Conservation (phyloP, 2,797 vertebrate genomes). For the Orestias chungarensis region DNA sequence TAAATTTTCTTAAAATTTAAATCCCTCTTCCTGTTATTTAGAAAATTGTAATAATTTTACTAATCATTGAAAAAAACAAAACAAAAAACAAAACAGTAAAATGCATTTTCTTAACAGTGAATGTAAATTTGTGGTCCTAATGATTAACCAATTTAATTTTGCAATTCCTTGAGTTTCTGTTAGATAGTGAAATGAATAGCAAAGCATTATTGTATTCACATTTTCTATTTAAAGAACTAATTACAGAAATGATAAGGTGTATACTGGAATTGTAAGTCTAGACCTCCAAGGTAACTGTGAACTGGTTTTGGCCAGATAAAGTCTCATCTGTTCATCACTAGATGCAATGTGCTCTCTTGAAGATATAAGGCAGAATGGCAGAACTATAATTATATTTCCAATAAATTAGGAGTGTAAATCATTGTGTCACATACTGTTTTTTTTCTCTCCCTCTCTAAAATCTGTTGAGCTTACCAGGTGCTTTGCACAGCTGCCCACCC, state of each 20-base stretch:
- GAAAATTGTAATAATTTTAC: background rate
- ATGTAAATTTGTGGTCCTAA: background rate
- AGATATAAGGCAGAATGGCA: constrained; percentile 43
- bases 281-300: background rate
- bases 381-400: constrained; percentile 27
- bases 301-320: background rate
- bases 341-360: constrained; percentile 24
- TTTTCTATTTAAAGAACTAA: too few relatives aligned
- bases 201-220: too few relatives aligned
- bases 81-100: background rate
- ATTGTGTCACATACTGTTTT: constrained; percentile 27
- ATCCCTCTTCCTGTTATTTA: background rate
- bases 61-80: background rate
- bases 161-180: background rate
- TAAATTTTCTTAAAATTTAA: too few relatives aligned
- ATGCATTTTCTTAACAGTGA: background rate
- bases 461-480: constrained; percentile 58
- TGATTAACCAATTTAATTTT: background rate
- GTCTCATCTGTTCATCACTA: background rate
- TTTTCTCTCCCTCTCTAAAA: constrained; percentile 56
- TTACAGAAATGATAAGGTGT: background rate
- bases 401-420: constrained; percentile 53
- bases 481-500: constrained; percentile 40
- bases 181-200: background rate
- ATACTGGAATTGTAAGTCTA: background rate